Percentiles rank a stretch among this genome's conserved stretches.
phyloP scores from a whole-genome alignment of 2,113 vertebrate species.

The Rattus rattus region DNA sequence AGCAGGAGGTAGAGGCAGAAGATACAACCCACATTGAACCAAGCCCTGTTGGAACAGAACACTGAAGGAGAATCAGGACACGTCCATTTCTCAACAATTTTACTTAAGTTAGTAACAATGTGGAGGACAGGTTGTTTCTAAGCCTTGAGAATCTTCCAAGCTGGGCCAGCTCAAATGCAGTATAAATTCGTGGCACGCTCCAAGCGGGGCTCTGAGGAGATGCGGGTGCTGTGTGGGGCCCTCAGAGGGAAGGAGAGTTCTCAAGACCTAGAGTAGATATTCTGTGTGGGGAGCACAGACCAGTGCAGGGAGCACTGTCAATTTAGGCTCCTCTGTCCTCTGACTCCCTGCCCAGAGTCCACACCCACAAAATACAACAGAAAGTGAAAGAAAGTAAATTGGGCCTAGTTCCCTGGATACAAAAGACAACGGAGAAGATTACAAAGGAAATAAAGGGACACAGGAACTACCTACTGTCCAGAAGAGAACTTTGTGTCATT shows the following conservation, averaged over 20 bases:
- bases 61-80: not conserved
- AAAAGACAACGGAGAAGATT: not conserved
- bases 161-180: not conserved
- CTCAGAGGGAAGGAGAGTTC: not conserved
- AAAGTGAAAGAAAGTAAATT: not conserved
- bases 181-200: not conserved
- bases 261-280: not conserved
- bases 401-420: not conserved
- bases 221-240: not conserved
- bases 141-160: not conserved
- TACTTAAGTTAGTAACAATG: constrained; percentile 1
- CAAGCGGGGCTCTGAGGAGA: not conserved
- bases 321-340: not conserved
- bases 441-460: not conserved
- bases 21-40: not conserved
- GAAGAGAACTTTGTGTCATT: not conserved
- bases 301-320: not conserved
- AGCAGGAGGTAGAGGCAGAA: not conserved
- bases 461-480: not conserved
- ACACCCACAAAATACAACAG: not conserved
- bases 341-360: not conserved
- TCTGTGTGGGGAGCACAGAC: not conserved
- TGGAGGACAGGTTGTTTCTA: not conserved
- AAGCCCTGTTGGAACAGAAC: not conserved
- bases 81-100: not conserved